Evolutionary conservation across 2,113 vertebrate species (phyloP).

Genomic region (Corapipo altera): DNA sequence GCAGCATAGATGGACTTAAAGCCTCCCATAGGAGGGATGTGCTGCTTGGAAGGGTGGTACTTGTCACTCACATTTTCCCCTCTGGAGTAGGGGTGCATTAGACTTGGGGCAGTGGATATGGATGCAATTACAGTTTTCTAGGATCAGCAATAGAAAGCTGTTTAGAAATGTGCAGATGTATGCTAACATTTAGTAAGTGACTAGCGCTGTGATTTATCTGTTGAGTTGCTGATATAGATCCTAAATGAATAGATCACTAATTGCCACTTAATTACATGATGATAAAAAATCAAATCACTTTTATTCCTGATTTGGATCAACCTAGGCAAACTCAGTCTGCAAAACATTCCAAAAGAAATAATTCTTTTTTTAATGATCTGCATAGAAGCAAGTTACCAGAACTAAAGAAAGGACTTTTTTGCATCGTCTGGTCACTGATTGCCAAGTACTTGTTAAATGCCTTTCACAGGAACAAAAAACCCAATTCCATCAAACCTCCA

Average conservation of each 20-base stretch:
- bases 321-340: neutral
- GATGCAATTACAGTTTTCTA: neutral
- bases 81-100: neutral
- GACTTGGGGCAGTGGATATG: rapidly evolving
- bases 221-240: neutral
- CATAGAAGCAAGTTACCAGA: neutral
- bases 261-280: neutral
- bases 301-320: neutral
- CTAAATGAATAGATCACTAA: neutral
- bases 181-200: neutral
- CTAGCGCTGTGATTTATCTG: neutral
- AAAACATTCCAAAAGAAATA: neutral
- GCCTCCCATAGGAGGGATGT: neutral
- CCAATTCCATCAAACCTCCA: neutral
- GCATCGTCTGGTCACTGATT: neutral
- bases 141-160: neutral
- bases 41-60: neutral
- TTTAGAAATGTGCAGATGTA: neutral
- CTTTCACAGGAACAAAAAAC: neutral
- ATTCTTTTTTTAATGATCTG: neutral
- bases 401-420: neutral
- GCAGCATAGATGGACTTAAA: neutral
- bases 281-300: neutral
- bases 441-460: neutral
- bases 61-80: neutral